Conservation (phyloP, 2,888 invertebrate species). For the Nemotelus pantherinus region DNA sequence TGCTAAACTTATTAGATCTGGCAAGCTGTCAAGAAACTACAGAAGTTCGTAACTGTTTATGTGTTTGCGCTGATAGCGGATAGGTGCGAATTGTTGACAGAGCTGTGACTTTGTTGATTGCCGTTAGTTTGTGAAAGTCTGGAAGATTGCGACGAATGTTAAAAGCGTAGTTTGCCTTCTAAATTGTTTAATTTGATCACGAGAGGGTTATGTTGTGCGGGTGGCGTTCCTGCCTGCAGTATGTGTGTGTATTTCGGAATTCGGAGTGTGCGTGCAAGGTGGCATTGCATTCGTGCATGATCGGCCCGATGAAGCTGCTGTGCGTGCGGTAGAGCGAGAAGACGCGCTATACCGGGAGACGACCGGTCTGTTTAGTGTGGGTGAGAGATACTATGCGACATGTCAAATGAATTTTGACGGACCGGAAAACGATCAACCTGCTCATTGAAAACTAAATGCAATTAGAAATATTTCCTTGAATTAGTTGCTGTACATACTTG, state of each 20-base stretch:
- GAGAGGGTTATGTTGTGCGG: conserved; percentile 19
- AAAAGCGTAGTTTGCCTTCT: not conserved
- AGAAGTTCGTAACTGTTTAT: not conserved
- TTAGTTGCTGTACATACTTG: not conserved
- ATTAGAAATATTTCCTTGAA: not conserved
- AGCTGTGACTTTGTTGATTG: not conserved
- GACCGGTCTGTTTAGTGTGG: conserved; percentile 7
- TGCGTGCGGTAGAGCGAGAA: conserved; percentile 8
- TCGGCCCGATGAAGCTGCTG: not conserved
- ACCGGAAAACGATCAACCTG: not conserved
- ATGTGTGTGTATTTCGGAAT: conserved; percentile 52
- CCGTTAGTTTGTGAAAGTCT: not conserved
- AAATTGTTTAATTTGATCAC: conserved; percentile 19
- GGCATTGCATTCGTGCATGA: not conserved
- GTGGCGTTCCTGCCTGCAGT: conserved; percentile 23
- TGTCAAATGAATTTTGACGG: conserved; percentile 8
- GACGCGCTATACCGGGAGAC: not conserved
- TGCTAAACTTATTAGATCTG: too few species aligned
- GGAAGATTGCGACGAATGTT: not conserved
- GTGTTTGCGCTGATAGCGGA: not conserved
- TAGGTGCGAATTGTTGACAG: not conserved
- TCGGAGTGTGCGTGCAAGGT: conserved; percentile 53
- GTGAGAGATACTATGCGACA: not conserved
- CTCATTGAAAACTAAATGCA: too few species aligned
- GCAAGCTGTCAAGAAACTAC: too few species aligned